Evolutionary conservation across 2,797 vertebrate genomes (phyloP).

Genomic region (Pseudochirops corinnae): DNA sequence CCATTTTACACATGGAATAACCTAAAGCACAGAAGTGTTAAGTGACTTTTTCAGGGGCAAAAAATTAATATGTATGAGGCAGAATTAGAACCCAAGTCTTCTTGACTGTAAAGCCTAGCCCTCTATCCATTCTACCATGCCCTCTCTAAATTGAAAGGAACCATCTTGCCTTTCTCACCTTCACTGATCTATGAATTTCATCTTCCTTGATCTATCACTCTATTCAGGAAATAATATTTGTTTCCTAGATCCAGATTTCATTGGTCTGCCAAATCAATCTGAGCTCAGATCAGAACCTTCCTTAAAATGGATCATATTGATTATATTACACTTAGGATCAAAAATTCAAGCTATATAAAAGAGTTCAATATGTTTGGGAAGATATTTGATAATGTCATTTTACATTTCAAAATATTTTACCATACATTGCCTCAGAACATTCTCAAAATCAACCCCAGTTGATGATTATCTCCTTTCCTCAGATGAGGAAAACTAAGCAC

Average conservation of each 20-base stretch:
- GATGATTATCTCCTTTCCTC: too few species aligned
- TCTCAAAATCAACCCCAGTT: neutral
- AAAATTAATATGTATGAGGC: neutral
- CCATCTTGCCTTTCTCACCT: neutral
- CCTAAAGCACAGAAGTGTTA: too few species aligned
- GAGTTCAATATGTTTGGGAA: neutral
- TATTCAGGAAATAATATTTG: neutral
- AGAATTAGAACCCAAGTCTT: neutral
- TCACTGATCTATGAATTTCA: neutral
- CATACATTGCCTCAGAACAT: neutral
- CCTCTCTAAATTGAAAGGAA: neutral
- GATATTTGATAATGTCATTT: neutral
- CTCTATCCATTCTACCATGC: neutral
- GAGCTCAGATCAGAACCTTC: constrained; percentile 1
- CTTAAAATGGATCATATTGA: constrained; percentile 33
- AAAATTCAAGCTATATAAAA: neutral
- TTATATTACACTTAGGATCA: constrained; percentile 7
- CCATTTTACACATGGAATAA: neutral
- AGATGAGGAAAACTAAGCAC: neutral
- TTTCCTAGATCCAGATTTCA: neutral
- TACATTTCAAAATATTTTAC: neutral
- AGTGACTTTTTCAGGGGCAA: neutral
- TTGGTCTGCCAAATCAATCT: neutral
- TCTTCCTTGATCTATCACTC: neutral
- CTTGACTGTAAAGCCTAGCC: neutral